Base-by-base conservation (phyloP, 2,113 vertebrate species). In the Lagopus leucura region DNA sequence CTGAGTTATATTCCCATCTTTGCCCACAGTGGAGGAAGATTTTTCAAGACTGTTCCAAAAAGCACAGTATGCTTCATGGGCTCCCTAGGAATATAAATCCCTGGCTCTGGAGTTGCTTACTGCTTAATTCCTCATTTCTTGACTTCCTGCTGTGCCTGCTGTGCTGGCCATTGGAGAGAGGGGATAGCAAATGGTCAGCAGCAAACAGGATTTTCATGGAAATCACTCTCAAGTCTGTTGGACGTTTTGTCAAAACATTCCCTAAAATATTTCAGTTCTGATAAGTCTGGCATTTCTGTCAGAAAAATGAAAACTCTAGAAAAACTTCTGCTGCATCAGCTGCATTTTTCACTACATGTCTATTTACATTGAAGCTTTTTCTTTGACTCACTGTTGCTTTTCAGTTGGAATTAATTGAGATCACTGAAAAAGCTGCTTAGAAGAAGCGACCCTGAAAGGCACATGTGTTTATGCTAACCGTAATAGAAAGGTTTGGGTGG, bases 81-180 rank as follows among this genome's bases (percentile, higher is more conserved):
- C 5, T 95, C 57, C 60, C 50, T 60, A 57, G 61, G 10, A 73
- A 66, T 32, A 13, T 11, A 81, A 24, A 4, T 43, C 13, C 63
- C 34, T 77, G 60, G 12, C 27, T 77, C 50, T 18, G 25, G 24
- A 82, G 10, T 3, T 74, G 38, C 27, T 85, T 90, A 22, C 45
- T 42, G 19, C 47, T 82, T 65, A 47, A 38, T 79, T 89, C 38
- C 30, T 73, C 60, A 9, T 55, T 76, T 32, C 19, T 34, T 0
- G 1, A 30, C 13, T 65, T 8, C 12, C 16, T 1, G 3, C 3
- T 0, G 0, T 42, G 5, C 8, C 16, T 1, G 3, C 2, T 0
- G 0, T 42, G 5, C 8, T 73, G 72, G 27, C 38, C 45, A 10
- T 19, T 58, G 36, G 45, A 82, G 45, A 71, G 8, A 13, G 3